phyloP scores from a whole-genome alignment of 1,140 invertebrate genomes.

The Drosophila sulfurigaster region DNA sequence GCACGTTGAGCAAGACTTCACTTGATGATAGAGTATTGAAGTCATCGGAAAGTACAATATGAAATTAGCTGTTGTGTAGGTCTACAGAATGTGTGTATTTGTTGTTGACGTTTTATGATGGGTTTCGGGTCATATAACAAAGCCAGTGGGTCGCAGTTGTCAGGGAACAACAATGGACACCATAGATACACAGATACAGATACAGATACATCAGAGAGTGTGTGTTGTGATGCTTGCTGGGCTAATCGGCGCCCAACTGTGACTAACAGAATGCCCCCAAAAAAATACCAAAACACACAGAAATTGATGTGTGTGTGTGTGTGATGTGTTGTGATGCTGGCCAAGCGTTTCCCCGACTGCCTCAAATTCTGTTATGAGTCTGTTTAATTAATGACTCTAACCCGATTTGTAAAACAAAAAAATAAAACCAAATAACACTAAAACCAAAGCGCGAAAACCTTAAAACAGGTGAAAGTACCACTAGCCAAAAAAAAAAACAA shows the following conservation, averaged over 20 bases:
- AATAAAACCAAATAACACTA: slow-evolving; percentile 46
- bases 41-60: neutral
- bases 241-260: slow-evolving; percentile 51
- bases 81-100: neutral
- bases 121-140: slow-evolving; percentile 41
- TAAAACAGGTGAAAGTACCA: slow-evolving; percentile 62
- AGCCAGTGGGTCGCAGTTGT: slow-evolving; percentile 42
- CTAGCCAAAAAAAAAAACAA: slow-evolving; percentile 44
- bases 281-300: neutral
- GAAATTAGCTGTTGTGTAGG: neutral
- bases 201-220: neutral
- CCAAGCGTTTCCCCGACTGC: slow-evolving; percentile 2
- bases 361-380: slow-evolving; percentile 11
- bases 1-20: neutral
- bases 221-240: slow-evolving; percentile 20
- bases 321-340: slow-evolving; percentile 18
- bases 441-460: slow-evolving; percentile 42
- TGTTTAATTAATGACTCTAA: slow-evolving; percentile 62
- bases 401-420: slow-evolving; percentile 58
- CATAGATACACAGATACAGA: slow-evolving; percentile 6
- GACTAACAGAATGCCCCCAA: slow-evolving; percentile 38
- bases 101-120: slow-evolving; percentile 15
- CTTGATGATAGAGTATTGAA: neutral
- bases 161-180: slow-evolving; percentile 29
- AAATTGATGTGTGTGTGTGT: neutral